Conservation (phyloP, 1,140 invertebrate species). For the Whitmania pigra region DNA sequence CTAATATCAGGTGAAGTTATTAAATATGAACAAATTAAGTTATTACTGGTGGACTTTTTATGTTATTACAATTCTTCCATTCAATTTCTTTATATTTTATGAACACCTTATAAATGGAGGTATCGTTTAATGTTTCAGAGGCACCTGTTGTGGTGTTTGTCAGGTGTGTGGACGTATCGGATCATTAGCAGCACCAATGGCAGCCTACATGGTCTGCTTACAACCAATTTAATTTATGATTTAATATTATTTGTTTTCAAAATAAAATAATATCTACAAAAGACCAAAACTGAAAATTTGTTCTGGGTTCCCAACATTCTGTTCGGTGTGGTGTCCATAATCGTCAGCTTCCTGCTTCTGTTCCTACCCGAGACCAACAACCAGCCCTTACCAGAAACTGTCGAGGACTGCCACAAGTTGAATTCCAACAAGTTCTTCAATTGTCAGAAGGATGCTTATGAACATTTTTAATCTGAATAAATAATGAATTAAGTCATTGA, state of each 20-base stretch:
- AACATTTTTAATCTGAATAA: no score
- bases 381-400: slow-evolving; percentile 19
- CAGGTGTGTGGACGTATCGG: slow-evolving; percentile 2
- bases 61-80: no score
- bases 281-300: not conserved
- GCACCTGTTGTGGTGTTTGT: slow-evolving; percentile 5
- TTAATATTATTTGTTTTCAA: no score
- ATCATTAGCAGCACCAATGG: not conserved
- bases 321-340: slow-evolving; percentile 18
- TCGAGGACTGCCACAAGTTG: slow-evolving; percentile 12
- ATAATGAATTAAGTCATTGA: no score
- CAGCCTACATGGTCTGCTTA: slow-evolving; percentile 9
- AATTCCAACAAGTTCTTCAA: not conserved
- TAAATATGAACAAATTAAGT: not conserved
- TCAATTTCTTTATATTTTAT: not conserved
- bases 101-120: not conserved
- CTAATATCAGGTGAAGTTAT: not conserved
- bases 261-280: no score
- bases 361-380: slow-evolving; percentile 18
- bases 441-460: no score
- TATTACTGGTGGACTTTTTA: no score
- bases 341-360: slow-evolving; percentile 13
- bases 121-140: not conserved
- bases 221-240: no score
- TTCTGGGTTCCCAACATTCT: slow-evolving; percentile 15